Percentiles rank a stretch among this genome's conserved stretches.
phyloP scores from a whole-genome alignment of 2,888 invertebrate genomes.

The Scrobipalpa costella region DNA sequence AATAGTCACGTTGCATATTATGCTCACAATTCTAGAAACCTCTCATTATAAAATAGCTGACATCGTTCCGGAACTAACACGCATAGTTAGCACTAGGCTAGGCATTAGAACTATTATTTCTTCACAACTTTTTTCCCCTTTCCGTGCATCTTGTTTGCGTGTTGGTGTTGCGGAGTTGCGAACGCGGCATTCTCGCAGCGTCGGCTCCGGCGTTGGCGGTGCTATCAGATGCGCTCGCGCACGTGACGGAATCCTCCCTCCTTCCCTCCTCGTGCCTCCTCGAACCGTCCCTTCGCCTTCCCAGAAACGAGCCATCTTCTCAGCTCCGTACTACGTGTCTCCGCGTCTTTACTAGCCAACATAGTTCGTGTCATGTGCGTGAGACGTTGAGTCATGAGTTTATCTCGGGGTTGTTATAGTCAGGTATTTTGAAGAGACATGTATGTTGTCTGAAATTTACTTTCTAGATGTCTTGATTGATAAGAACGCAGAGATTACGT shows the following conservation, averaged over 20 bases:
- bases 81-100: constrained; percentile 17
- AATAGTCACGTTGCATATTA: constrained; percentile 9
- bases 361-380: constrained; percentile 51
- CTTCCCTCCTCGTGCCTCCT: constrained; percentile 29
- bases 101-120: constrained; percentile 16
- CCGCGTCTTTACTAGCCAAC: constrained; percentile 31
- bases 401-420: constrained; percentile 36
- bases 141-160: constrained; percentile 44
- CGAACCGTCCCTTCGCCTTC: constrained; percentile 6
- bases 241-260: constrained; percentile 67
- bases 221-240: constrained; percentile 65
- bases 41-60: constrained; percentile 15
- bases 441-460: constrained; percentile 1
- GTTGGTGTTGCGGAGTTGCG: constrained; percentile 38
- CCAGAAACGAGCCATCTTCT: constrained; percentile 40
- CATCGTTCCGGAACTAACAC: constrained; percentile 18
- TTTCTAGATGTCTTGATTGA: constrained; percentile 1
- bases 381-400: constrained; percentile 49
- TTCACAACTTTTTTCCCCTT: constrained; percentile 35
- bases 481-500: not conserved
- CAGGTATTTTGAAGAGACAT: not conserved
- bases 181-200: constrained; percentile 47
- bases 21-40: constrained; percentile 16
- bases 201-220: constrained; percentile 37
- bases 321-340: constrained; percentile 33